Evolutionary conservation across 2,888 invertebrate species (phyloP), one percentile per base, ranked within the genome.

Genomic region (Scelioninae gen. 1): DNA sequence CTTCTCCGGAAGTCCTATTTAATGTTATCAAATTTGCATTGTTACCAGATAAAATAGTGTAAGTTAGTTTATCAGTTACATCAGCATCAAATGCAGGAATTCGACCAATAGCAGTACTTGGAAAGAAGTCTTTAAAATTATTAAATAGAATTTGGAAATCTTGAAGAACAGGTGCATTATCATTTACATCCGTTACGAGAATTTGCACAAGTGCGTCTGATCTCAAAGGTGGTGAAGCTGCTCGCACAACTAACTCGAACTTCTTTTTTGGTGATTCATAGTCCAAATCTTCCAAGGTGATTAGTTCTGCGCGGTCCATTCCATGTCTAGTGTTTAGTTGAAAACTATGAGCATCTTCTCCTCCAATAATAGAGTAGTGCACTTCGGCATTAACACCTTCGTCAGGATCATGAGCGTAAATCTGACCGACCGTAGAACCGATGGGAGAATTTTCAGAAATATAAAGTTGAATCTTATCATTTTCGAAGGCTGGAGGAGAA

Each of bases 391-490:
- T 98, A 0, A 95, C 94, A 0, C 98, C 98, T 89, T 98, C 97
- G 88, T 99, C 98, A 0, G 98, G 97, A 93, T 99, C 98, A 87
- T 95, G 95, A 0, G 98, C 97, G 88, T 96, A 95, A 71, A 99
- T 96, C 88, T 96, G 96, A 0, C 98, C 98, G 0, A 99, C 97
- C 0, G 97, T 96, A 0, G 98, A 97, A 0, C 98, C 99, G 0
- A 98, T 95, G 0, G 99, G 98, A n/a, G 98, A 98, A 91, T 99
- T 99, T 93, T 99, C 99, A 0, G 97, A 94, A 5, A 99, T 96
- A 91, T 97, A 97, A 45, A 98, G 94, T 0, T 96, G 95, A 11
- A 99, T 96, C 90, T 96, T 96, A 88, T 98, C 97, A 2, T 96
- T 96, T 81, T 97, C 96, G 92, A 98, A 98, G 0, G 96, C 96